These are phyloP conservation scores for Orthosia gothica DNA, from an alignment of 2,888 invertebrate genomes.

Conservation along the genomic window DNA sequence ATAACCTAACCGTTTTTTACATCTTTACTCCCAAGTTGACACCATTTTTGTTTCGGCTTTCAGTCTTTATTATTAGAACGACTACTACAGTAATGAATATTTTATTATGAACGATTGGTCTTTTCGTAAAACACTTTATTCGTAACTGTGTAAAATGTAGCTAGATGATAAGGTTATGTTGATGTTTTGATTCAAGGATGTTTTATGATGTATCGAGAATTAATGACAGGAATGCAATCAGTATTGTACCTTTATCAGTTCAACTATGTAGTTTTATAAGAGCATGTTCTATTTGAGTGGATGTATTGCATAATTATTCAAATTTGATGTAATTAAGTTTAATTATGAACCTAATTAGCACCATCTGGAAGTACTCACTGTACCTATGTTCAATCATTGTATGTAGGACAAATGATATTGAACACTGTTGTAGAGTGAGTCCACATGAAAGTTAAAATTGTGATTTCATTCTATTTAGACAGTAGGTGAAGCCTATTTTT, in stretches of 20 bases:
- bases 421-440: not conserved
- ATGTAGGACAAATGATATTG: not conserved
- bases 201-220: constrained; percentile 56
- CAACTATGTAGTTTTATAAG: not conserved
- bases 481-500: too few relatives aligned
- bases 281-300: not conserved
- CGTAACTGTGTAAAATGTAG: constrained; percentile 39
- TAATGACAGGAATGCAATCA: constrained; percentile 47
- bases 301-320: constrained; percentile 4
- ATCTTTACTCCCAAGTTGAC: constrained; percentile 75
- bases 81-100: constrained; percentile 41
- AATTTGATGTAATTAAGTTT: not conserved
- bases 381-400: not conserved
- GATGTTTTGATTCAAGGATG: constrained; percentile 88
- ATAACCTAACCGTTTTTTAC: constrained; percentile 86
- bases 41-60: constrained; percentile 89
- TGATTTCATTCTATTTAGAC: too few relatives aligned
- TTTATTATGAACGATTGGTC: constrained; percentile 21
- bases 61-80: constrained; percentile 75
- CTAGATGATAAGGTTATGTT: constrained; percentile 88
- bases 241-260: constrained; percentile 5
- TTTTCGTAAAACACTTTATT: constrained; percentile 31
- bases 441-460: too few relatives aligned
- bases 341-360: not conserved
- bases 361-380: constrained; percentile 16